Base-by-base conservation (phyloP, 2,888 invertebrate genomes). In the Mesoligia furuncula region DNA sequence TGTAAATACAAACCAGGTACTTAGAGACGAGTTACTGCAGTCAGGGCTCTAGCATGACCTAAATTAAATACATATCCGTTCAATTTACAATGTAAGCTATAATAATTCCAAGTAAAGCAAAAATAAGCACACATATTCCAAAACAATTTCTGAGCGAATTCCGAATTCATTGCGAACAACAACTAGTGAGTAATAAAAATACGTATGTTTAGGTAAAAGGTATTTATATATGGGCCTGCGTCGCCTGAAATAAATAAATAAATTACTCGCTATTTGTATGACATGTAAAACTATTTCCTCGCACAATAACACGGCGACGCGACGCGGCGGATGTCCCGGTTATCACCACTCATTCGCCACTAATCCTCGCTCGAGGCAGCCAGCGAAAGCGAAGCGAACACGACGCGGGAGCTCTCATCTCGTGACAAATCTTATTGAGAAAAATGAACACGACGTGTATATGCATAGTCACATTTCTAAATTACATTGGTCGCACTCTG, bases 251-350 rank as follows among this genome's bases (percentile, higher is more conserved):
- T 31, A 31, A 31, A 31, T 31, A 31, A 31, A 31, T 31, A 31
- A 31, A 31, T 66, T 20, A 36, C 4, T 42, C 39, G 48, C 65
- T 62, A 24, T 31, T 59, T 45, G 11, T 66, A 70, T 66, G 69
- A 73, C 27, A 64, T 73, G 67, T 67, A 13, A 71, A 76, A 80
- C 51, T 65, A 81, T 81, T 61, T 62, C 8, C 39, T 72, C 11
- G 3, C 36, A 39, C 13, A 42, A 69, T 13, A 66, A 54, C 57
- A 48, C 1, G 15, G 48, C 42, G 36, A 27, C 27, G 62, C 36
- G 57, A 31, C 31, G 31, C 31, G 31, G 59, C 20, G 61, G 64
- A 20, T 5, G 24, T 36, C n/a, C 1, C 4, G 72, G 85, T 59
- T 70, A 67, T 85, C 67, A 42, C 68, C 48, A 57, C 68, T 76